phyloP scores from a whole-genome alignment of 2,888 invertebrate genomes.

The Noctuana brunneofusca region DNA sequence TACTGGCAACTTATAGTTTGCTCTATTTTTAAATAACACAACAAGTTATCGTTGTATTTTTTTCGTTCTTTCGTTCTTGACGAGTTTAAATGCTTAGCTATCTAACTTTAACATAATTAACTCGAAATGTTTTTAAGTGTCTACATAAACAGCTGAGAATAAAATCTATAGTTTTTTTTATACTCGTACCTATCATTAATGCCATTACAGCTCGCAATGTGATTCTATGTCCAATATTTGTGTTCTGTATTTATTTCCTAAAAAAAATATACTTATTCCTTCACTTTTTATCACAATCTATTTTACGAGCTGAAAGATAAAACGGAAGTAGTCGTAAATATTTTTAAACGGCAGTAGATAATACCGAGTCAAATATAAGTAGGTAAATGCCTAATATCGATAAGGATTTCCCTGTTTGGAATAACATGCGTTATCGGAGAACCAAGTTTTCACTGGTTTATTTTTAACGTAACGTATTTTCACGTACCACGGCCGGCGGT shows the following conservation, averaged over 20 bases:
- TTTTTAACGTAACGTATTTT: slow-evolving; percentile 28
- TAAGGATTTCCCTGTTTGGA: slow-evolving; percentile 18
- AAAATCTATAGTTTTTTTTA: no score
- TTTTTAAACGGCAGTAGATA: slow-evolving; percentile 1
- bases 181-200: no score
- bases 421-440: slow-evolving; percentile 8
- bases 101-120: no score
- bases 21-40: slow-evolving; percentile 20
- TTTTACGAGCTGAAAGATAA: not conserved
- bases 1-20: slow-evolving; percentile 59
- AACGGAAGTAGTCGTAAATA: not conserved
- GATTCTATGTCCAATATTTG: no score
- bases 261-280: no score
- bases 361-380: not conserved
- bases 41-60: not conserved
- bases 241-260: no score
- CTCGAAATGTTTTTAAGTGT: no score
- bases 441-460: slow-evolving; percentile 19
- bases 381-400: slow-evolving; percentile 6
- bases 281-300: no score
- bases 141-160: no score
- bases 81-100: no score
- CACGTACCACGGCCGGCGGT: not conserved
- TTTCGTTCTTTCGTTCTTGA: no score
- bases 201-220: no score